phyloP scores from a whole-genome alignment of 2,113 vertebrate genomes.

The Malaclemys terrapin region DNA sequence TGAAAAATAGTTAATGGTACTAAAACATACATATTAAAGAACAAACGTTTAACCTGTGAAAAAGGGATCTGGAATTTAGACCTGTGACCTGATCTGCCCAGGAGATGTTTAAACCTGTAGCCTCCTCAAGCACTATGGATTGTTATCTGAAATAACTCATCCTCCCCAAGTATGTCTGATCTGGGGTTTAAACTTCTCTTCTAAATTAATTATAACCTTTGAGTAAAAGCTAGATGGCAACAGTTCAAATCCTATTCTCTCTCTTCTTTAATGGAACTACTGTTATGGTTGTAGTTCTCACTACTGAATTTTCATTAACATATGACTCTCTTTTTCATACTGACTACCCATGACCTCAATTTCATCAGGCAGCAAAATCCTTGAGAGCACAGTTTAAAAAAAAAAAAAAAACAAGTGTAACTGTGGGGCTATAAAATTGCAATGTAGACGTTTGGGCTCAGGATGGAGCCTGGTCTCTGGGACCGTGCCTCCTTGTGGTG shows the following conservation, averaged over 20 bases:
- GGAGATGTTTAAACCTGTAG: not conserved
- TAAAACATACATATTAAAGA: not conserved
- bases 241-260: slow-evolving; percentile 25
- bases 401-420: not conserved
- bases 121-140: not conserved
- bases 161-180: not conserved
- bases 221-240: slow-evolving; percentile 41
- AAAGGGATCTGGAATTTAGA: slow-evolving; percentile 40
- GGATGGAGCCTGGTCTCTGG: not conserved
- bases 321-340: not conserved
- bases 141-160: not conserved
- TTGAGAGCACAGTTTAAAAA: not conserved
- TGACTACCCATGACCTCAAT: not conserved
- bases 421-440: not conserved
- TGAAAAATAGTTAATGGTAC: slow-evolving; percentile 6
- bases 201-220: not conserved
- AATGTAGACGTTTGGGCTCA: not conserved
- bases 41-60: slow-evolving; percentile 21
- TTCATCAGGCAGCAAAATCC: not conserved
- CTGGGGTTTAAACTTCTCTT: not conserved
- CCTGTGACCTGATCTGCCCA: slow-evolving; percentile 18
- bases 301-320: not conserved
- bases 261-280: not conserved
- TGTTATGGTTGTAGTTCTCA: not conserved
- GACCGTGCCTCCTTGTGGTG: not conserved